phyloP scores from a whole-genome alignment of 2,888 invertebrate genomes.

The Chymomyza procnemis region DNA sequence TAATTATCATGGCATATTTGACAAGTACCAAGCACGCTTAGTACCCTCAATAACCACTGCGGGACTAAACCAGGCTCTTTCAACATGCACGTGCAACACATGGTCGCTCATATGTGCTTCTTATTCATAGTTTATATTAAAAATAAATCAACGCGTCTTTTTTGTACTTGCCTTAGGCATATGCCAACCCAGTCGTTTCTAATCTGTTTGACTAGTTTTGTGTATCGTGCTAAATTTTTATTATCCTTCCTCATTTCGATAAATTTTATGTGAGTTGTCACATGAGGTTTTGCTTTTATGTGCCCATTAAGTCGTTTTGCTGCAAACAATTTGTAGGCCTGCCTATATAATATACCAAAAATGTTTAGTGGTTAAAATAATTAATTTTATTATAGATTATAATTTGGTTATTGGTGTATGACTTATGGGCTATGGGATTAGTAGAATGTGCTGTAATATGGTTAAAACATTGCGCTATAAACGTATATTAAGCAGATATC shows the following conservation, averaged over 20 bases:
- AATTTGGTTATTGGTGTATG: constrained; percentile 30
- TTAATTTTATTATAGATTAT: constrained; percentile 44
- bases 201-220: constrained; percentile 18
- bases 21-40: constrained; percentile 66
- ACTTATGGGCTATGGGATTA: neutral
- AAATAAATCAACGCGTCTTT: constrained; percentile 17
- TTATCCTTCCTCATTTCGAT: constrained; percentile 20
- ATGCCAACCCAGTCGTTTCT: constrained; percentile 12
- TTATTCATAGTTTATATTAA: constrained; percentile 12
- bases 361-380: constrained; percentile 48
- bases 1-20: constrained; percentile 18
- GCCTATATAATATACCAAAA: neutral
- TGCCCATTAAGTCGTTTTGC: constrained; percentile 27
- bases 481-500: no score
- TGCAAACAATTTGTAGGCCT: neutral
- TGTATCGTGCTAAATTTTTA: constrained; percentile 2
- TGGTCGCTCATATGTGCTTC: constrained; percentile 15
- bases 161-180: neutral
- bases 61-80: neutral
- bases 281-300: constrained; percentile 6
- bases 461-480: no score
- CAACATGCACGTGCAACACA: neutral
- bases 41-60: neutral
- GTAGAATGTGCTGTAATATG: neutral
- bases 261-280: constrained; percentile 2